Evolutionary conservation across 1,140 invertebrate species (phyloP).

Genomic region (Caerostris extrusa): DNA sequence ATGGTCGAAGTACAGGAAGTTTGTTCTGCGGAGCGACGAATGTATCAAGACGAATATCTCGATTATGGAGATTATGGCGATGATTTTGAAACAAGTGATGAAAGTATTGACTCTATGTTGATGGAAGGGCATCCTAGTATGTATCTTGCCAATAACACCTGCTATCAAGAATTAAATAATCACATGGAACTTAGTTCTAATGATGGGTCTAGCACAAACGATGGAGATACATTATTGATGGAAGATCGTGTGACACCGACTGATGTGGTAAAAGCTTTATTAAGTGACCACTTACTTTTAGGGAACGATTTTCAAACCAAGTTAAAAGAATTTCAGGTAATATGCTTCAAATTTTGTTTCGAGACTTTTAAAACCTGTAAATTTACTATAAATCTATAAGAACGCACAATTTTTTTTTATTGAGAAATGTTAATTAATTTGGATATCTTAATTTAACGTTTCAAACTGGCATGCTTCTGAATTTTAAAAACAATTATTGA

Average conservation of each 20-base stretch:
- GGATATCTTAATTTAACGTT: no score
- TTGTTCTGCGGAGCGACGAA: conserved; percentile 80
- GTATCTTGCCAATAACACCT: conserved; percentile 82
- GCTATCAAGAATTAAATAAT: conserved; percentile 80
- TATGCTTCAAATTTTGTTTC: not conserved
- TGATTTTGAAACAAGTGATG: conserved; percentile 81
- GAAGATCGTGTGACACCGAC: conserved; percentile 79
- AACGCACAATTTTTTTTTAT: no score
- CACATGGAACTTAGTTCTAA: conserved; percentile 79
- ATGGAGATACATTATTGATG: conserved; percentile 76
- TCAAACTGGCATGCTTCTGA: no score
- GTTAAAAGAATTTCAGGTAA: conserved; percentile 78
- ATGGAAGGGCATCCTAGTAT: conserved; percentile 82
- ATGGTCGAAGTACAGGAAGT: conserved; percentile 81
- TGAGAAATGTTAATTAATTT: no score
- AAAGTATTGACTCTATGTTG: conserved; percentile 82
- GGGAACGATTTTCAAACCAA: conserved; percentile 70
- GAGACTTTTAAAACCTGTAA: not conserved
- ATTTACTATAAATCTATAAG: not conserved
- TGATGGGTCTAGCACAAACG: conserved; percentile 78
- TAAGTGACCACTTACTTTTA: conserved; percentile 82
- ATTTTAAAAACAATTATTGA: no score
- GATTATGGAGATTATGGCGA: conserved; percentile 80
- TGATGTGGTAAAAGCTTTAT: conserved; percentile 82
- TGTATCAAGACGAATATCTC: conserved; percentile 73